These are phyloP conservation scores for Pitta sordida DNA, from an alignment of 2,113 vertebrate genomes.

Conservation along the genomic window DNA sequence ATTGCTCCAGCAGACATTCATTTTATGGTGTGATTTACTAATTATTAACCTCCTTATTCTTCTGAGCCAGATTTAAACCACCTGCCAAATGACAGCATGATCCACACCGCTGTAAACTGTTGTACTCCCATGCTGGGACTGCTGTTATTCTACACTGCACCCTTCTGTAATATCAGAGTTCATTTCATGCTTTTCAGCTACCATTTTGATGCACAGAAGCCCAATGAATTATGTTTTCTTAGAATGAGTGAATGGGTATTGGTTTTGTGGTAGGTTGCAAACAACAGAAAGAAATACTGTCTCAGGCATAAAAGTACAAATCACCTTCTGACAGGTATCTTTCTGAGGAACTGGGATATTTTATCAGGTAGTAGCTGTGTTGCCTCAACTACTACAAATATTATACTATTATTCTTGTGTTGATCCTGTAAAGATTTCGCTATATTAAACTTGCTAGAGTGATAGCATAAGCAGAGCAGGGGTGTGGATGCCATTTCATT, in stretches of 20 bases:
- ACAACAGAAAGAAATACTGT: background rate
- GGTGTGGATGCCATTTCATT: background rate
- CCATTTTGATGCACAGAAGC: background rate
- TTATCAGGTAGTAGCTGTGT: background rate
- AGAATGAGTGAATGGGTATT: background rate
- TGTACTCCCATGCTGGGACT: background rate
- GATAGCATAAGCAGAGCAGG: background rate
- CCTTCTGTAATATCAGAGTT: constrained; percentile 18
- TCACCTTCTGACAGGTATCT: background rate
- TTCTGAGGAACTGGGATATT: background rate
- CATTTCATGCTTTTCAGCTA: constrained; percentile 25
- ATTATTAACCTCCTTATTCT: constrained; percentile 48
- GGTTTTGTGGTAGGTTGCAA: background rate
- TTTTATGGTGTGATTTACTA: constrained; percentile 58
- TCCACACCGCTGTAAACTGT: background rate
- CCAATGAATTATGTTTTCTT: background rate
- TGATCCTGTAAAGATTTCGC: constrained; percentile 6
- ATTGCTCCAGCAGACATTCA: constrained; percentile 28
- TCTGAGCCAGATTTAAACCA: constrained; percentile 23
- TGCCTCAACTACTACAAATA: background rate
- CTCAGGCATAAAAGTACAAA: constrained; percentile 12
- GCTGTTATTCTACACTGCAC: background rate
- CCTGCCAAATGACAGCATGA: constrained; percentile 25
- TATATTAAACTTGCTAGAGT: background rate
- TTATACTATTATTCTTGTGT: background rate